Percentiles rank a stretch among this genome's conserved stretches.
phyloP scores from a whole-genome alignment of 2,888 invertebrate species.

The Eueremaeus valkanovi region DNA sequence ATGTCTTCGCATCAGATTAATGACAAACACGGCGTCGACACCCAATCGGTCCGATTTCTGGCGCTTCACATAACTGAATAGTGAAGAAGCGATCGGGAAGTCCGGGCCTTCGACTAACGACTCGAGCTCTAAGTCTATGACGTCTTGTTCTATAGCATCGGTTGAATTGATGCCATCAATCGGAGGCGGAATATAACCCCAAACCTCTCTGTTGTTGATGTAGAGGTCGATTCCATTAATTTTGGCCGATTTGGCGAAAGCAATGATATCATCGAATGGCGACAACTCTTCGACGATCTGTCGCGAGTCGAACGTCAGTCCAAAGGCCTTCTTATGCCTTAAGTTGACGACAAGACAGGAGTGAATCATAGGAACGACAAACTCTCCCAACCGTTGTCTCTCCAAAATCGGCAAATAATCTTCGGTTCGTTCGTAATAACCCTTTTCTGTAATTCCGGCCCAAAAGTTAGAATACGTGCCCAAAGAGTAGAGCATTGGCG shows the following conservation, averaged over 20 bases:
- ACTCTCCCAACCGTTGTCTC: conserved; percentile 63
- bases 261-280: conserved; percentile 85
- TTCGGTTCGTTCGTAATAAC: conserved; percentile 73
- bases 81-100: conserved; percentile 34
- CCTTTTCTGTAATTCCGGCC: conserved; percentile 80
- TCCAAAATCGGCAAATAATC: conserved; percentile 76
- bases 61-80: conserved; percentile 1
- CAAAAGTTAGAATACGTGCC: conserved; percentile 92
- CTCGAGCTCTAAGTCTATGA: conserved; percentile 41
- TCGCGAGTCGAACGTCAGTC: conserved; percentile 68
- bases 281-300: conserved; percentile 59
- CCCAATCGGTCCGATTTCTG: conserved; percentile 61
- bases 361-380: conserved; percentile 85
- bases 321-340: conserved; percentile 58
- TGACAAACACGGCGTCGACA: conserved; percentile 80
- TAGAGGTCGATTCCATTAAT: conserved; percentile 56
- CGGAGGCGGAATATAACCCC: conserved; percentile 41
- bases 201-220: conserved; percentile 41
- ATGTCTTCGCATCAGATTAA: conserved; percentile 77
- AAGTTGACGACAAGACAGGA: conserved; percentile 77
- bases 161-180: conserved; percentile 9
- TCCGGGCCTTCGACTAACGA: conserved; percentile 43
- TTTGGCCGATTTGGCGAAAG: conserved; percentile 79
- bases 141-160: conserved; percentile 12
- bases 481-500: conserved; percentile 81